Percentiles rank a stretch among this genome's conserved stretches.
Evolutionary conservation across 2,113 vertebrate genomes (phyloP).

Genomic region (Ivindomyrus marchei): DNA sequence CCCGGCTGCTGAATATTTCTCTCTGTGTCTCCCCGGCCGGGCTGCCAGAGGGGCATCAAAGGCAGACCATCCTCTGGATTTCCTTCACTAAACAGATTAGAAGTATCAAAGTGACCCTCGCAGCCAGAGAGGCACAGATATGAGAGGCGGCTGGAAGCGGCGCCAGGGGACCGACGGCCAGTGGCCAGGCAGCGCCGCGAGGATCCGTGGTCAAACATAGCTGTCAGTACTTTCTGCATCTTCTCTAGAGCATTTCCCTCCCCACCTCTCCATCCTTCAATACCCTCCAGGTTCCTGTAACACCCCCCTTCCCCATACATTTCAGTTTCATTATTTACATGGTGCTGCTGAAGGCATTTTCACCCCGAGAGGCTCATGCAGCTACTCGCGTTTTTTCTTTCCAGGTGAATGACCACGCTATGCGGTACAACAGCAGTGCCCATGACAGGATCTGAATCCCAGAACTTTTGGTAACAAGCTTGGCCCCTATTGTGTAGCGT

Average conservation of each 20-base stretch:
- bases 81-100: constrained; percentile 12
- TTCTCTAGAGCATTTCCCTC: not conserved
- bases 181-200: too few species aligned
- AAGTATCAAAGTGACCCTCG: not conserved
- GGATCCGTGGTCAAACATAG: not conserved
- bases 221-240: not conserved
- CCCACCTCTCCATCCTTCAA: not conserved
- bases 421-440: not conserved
- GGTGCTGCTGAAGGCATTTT: not conserved
- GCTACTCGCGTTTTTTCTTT: not conserved
- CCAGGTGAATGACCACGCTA: not conserved
- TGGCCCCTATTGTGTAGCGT: not conserved
- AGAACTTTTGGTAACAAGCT: not conserved
- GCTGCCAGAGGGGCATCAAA: not conserved
- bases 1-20: constrained; percentile 12
- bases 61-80: not conserved
- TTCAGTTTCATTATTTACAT: not conserved
- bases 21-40: not conserved
- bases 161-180: not conserved
- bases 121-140: not conserved
- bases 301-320: not conserved
- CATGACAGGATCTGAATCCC: not conserved
- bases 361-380: not conserved
- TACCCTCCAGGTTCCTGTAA: not conserved
- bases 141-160: not conserved